Conservation (phyloP, 2,888 invertebrate species). For the Watsonalla cultraria region DNA sequence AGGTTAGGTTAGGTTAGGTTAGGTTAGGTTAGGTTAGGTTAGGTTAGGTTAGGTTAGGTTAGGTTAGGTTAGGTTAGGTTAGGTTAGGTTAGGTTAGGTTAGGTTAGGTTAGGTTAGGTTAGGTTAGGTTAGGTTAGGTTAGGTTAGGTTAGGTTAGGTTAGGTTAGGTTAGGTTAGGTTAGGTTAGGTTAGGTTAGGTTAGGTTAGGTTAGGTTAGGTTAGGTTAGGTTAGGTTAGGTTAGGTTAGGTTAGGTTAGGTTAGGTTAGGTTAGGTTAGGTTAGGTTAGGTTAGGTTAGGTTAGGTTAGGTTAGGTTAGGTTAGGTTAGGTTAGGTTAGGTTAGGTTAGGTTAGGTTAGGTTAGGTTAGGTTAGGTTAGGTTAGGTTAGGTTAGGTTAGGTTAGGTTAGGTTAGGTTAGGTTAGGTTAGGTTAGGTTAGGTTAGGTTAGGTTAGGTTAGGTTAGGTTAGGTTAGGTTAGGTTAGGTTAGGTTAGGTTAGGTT, state of each 20-base stretch:
- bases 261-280: conserved; percentile 9
- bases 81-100: conserved; percentile 6
- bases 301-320: conserved; percentile 9
- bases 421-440: conserved; percentile 9
- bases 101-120: conserved; percentile 6
- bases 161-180: conserved; percentile 5
- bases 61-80: conserved; percentile 8
- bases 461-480: conserved; percentile 12
- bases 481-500: conserved; percentile 9
- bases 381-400: conserved; percentile 14
- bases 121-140: conserved; percentile 3
- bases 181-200: conserved; percentile 7
- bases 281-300: conserved; percentile 9
- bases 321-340: conserved; percentile 5
- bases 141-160: conserved; percentile 4
- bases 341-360: conserved; percentile 12
- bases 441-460: conserved; percentile 11
- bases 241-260: conserved; percentile 9
- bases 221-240: conserved; percentile 6
- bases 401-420: conserved; percentile 12
- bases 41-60: conserved; percentile 8
- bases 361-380: conserved; percentile 12
- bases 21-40: conserved; percentile 6
- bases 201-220: conserved; percentile 12
- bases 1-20: conserved; percentile 3